Base-by-base conservation (phyloP, 2,888 invertebrate genomes). In the Sesia bembeciformis region DNA sequence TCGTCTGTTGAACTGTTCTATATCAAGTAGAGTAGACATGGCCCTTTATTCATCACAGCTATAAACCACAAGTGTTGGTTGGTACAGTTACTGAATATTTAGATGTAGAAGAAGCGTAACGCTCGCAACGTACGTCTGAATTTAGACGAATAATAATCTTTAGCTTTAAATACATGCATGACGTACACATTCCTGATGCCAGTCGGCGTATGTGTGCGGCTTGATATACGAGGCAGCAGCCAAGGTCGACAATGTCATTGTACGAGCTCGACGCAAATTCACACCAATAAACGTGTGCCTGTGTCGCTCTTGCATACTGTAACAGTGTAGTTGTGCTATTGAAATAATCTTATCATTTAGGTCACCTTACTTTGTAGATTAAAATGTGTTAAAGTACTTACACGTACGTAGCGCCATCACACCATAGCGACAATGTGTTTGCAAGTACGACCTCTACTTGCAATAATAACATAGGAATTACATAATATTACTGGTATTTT, bases 191-290 rank as follows among this genome's bases (percentile, higher is more conserved):
- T 82, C 76, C 76, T 70, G 56, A 60, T 61, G 62, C 58, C 61
- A 62, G 57, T 54, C 60, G 61, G 69, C 73, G 59, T 64, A 61
- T 67, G 62, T 61, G 60, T 59, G 61, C 55, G 53, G 64, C 60
- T 60, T 77, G 78, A 77, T 83, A 83, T 83, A 78, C 74, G 79
- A 79, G 79, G 81, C 79, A 79, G 74, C 81, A 84, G 82, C 85
- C 88, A 89, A 89, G 89, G 89, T 89, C 88, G 85, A 73, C 79
- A 81, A 81, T 81, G 89, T 89, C 89, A 88, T 87, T 89, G 89
- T 87, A 89, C 88, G 76, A 76, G 76, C 76, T 71, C 71, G 74
- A 66, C 77, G 79, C 76, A 74, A 76, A 78, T 76, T 75, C 76
- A 74, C 80, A 76, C 70, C 67, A 65, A 64, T 61, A 63, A 64